phyloP scores from a whole-genome alignment of 2,113 vertebrate genomes.

The Ceyx melanurus region DNA sequence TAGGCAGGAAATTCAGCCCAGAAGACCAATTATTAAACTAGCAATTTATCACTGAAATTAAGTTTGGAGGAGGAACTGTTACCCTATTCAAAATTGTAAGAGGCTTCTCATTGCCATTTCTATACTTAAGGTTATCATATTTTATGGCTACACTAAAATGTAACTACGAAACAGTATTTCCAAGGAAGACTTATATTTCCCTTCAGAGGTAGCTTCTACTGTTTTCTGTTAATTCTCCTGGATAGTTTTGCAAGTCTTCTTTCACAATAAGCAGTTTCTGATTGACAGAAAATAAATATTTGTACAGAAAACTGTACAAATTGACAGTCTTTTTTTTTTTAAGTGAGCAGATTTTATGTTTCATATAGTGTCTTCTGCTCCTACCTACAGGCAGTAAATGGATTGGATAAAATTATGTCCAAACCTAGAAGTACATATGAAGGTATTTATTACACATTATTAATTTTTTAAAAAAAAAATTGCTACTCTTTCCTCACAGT shows the following conservation, averaged over 20 bases:
- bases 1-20: neutral
- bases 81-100: neutral
- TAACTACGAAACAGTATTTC: neutral
- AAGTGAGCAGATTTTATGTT: neutral
- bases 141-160: neutral
- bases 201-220: neutral
- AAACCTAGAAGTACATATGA: neutral
- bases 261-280: neutral
- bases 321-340: neutral
- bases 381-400: neutral
- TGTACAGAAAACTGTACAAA: too few relatives aligned
- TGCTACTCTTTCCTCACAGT: neutral
- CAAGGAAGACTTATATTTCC: neutral
- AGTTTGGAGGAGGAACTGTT: neutral
- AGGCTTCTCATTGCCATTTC: neutral
- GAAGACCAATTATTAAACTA: neutral
- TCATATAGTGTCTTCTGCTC: neutral
- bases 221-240: neutral
- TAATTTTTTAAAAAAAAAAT: neutral
- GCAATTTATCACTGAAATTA: neutral
- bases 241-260: neutral
- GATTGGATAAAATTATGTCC: neutral
- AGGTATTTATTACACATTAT: neutral
- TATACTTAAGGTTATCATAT: neutral
- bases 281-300: neutral